Evolutionary conservation across 2,113 vertebrate genomes (phyloP).

Genomic region (Barnardius zonarius): DNA sequence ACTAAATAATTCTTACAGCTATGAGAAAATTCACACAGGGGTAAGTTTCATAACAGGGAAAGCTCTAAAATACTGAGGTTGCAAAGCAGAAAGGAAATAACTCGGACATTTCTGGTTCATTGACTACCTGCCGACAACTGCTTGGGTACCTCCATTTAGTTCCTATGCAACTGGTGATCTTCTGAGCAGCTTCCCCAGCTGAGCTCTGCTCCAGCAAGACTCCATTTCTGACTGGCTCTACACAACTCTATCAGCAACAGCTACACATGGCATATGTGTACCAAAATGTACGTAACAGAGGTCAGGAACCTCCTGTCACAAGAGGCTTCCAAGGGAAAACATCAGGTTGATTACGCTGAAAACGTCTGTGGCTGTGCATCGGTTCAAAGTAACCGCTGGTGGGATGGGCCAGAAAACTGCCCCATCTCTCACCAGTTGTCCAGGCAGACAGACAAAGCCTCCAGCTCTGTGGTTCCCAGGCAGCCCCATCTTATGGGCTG

Average conservation of each 20-base stretch:
- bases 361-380: neutral
- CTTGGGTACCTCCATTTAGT: neutral
- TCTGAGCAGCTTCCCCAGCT: neutral
- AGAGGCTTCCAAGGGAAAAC: neutral
- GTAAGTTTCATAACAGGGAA: neutral
- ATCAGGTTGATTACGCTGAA: neutral
- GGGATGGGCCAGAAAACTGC: neutral
- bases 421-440: neutral
- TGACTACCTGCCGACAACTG: neutral
- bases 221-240: neutral
- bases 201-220: neutral
- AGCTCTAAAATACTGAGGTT: neutral
- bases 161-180: neutral
- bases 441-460: neutral
- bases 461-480: neutral
- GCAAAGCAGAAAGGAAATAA: neutral
- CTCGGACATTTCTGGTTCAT: neutral
- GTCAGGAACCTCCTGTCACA: neutral
- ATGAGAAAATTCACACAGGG: neutral
- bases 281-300: accelerated
- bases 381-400: accelerated
- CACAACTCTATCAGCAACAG: neutral
- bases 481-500: neutral
- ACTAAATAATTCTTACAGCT: neutral
- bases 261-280: neutral